Conservation (phyloP, 2,797 vertebrate species). For the Peromyscus nudipes region DNA sequence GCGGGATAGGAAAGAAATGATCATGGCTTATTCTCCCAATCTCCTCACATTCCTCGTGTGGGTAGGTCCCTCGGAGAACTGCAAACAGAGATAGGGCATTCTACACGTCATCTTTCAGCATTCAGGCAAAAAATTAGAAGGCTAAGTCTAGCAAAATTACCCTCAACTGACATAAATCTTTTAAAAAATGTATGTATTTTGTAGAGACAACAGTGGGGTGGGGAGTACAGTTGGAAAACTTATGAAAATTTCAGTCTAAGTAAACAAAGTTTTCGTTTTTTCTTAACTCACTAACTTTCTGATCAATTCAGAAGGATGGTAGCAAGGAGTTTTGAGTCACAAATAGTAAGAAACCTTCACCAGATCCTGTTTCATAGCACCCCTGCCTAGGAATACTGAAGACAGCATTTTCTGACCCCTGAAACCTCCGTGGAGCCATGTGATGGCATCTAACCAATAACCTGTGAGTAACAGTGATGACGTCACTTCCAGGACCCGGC, state of each 20-base stretch:
- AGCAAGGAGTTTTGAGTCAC: not conserved
- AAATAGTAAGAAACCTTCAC: not conserved
- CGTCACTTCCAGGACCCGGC: not conserved
- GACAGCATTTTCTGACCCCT: not conserved
- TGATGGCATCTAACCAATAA: not conserved
- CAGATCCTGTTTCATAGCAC: not conserved
- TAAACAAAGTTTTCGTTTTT: not conserved
- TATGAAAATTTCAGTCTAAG: not conserved
- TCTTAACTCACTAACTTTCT: not conserved
- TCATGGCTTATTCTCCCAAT: not conserved
- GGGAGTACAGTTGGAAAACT: not conserved
- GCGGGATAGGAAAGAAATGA: not conserved
- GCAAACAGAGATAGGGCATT: not conserved
- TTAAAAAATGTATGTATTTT: not conserved
- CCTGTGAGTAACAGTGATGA: not conserved
- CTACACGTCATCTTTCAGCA: not conserved
- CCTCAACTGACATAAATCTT: not conserved
- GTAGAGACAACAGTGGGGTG: conserved; percentile 7
- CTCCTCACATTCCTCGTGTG: not conserved
- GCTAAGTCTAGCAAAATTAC: not conserved
- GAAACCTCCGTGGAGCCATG: not conserved
- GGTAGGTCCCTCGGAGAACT: not conserved
- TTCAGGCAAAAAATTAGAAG: not conserved
- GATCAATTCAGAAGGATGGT: not conserved
- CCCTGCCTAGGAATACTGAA: not conserved